phyloP scores from a whole-genome alignment of 2,888 invertebrate species.

The Meteorus colon region DNA sequence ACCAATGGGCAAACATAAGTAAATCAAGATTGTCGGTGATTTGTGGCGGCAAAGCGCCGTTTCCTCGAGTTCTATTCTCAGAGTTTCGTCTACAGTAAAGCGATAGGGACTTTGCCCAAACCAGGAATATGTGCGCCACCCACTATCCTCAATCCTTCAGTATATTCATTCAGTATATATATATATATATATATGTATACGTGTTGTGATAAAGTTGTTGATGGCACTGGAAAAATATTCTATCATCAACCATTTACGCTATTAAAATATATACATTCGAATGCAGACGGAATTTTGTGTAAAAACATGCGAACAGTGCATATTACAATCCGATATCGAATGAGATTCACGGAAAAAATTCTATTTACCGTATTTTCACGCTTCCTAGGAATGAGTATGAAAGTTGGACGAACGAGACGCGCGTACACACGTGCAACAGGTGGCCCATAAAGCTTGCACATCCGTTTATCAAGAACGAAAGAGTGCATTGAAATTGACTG shows the following conservation, averaged over 20 bases:
- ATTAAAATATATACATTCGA: background rate
- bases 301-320: background rate
- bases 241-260: background rate
- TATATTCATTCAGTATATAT: conserved; percentile 2
- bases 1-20: conserved; percentile 72
- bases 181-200: background rate
- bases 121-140: conserved; percentile 21
- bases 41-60: conserved; percentile 66
- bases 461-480: conserved; percentile 74
- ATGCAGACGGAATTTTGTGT: background rate
- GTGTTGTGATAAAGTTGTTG: background rate
- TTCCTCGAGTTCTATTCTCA: conserved; percentile 57
- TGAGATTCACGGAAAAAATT: conserved; percentile 31
- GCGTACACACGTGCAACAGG: conserved; percentile 69
- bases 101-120: conserved; percentile 29
- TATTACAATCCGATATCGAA: conserved; percentile 1
- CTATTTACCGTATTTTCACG: conserved; percentile 44
- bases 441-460: conserved; percentile 73
- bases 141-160: conserved; percentile 19
- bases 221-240: background rate
- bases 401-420: conserved; percentile 67
- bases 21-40: conserved; percentile 73
- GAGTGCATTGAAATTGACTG: conserved; percentile 73
- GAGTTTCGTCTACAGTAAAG: conserved; percentile 57
- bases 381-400: conserved; percentile 59